Evolutionary conservation across 2,113 vertebrate species (phyloP), one percentile per base, ranked within the genome.

Genomic region (Ceratotherium simum): DNA sequence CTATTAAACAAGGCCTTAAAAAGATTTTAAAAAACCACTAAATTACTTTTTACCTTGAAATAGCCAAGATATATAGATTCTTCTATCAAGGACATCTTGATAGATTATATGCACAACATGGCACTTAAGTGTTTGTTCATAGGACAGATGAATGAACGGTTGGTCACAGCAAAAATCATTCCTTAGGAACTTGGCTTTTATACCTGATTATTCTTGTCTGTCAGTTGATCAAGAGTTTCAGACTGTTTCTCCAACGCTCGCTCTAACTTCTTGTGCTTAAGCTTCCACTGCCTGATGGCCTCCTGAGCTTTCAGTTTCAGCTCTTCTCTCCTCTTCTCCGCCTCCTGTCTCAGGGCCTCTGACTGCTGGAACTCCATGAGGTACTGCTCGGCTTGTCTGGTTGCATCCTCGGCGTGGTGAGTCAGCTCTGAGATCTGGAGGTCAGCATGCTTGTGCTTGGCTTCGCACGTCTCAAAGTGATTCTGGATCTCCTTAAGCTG

Each of bases 261-360:
- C 98, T 99, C 99, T 97, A 99, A 93, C 95, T 99, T 99, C 98
- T 98, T 99, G 98, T 99, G 99, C 97, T 99, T 99, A 51, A 99
- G 10, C 98, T 99, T 99, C 99, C 99, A 99, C 2, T 99, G 99
- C 65, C 98, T 98, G 83, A 99, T 98, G 14, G 99, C 98, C 90
- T 99, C 99, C 95, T 99, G 99, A 36, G 99, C 99, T 97, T 99
- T 99, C 75, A 91, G 54, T 95, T 99, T 99, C 98, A 99, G 94
- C 73, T 99, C 99, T 39, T 99, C 99, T 96, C 98, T 99, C 98
- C 98, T 99, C 98, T 98, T 99, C 60, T 99, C 99, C 8, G 69
- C 98, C 85, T 99, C 99, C 85, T 98, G 98, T 51, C 99, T 98
- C 96, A 99, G 98, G 16, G 98, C 97, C 96, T 99, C 99, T 2